Conservation (phyloP, 2,888 invertebrate genomes). For the Chelonus formosanus region DNA sequence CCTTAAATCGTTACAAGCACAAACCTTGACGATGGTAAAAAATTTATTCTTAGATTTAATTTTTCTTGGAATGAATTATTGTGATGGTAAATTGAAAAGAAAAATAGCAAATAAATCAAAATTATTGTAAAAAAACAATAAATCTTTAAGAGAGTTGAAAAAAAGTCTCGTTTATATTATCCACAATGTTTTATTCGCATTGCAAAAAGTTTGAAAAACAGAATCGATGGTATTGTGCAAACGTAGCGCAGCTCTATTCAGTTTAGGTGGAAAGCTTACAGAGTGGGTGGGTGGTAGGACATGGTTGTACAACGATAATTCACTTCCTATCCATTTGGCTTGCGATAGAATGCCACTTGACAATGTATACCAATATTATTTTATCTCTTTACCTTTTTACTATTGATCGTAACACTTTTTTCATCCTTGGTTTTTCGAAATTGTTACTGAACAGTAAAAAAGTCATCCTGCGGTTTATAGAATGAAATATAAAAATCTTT, state of each 20-base stretch:
- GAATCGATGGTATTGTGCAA: constrained; percentile 8
- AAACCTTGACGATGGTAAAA: too few relatives aligned
- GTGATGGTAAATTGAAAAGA: too few relatives aligned
- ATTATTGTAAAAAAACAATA: too few relatives aligned
- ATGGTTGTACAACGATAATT: constrained; percentile 52
- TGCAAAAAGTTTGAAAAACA: constrained; percentile 25
- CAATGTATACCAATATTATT: constrained; percentile 49
- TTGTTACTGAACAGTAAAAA: constrained; percentile 2
- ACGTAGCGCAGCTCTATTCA: constrained; percentile 12
- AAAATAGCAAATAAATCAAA: too few relatives aligned
- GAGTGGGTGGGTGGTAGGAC: constrained; percentile 15
- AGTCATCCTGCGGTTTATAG: too few relatives aligned
- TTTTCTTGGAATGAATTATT: too few relatives aligned
- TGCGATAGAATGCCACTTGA: constrained; percentile 55
- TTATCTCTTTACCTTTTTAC: constrained; percentile 39
- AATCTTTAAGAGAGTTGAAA: too few relatives aligned
- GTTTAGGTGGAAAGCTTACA: constrained; percentile 21
- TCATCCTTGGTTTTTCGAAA: constrained; percentile 23
- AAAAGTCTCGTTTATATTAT: too few relatives aligned
- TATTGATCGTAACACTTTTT: constrained; percentile 37
- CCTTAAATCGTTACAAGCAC: too few relatives aligned
- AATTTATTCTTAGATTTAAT: too few relatives aligned
- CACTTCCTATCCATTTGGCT: constrained; percentile 59
- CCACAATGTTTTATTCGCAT: not conserved
- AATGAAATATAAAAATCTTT: too few relatives aligned